phyloP scores from a whole-genome alignment of 2,113 vertebrate species.

The Psilopogon haemacephalus region DNA sequence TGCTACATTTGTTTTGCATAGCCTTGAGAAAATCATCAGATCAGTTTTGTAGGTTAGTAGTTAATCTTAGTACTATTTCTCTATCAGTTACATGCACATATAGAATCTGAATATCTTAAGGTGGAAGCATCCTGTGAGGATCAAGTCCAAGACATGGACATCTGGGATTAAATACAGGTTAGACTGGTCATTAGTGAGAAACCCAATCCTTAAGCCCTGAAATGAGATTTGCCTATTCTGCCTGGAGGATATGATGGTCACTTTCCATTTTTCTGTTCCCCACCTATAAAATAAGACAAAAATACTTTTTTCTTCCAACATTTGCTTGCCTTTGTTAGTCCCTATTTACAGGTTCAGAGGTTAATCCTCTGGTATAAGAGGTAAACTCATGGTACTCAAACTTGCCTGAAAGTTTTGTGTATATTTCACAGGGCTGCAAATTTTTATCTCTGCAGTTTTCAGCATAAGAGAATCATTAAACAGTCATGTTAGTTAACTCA shows the following conservation, averaged over 20 bases:
- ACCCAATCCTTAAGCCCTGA: neutral
- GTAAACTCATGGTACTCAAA: neutral
- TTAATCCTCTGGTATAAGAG: neutral
- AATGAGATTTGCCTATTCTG: neutral
- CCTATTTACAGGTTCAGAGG: neutral
- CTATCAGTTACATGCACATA: neutral
- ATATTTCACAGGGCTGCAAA: neutral
- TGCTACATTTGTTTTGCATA: neutral
- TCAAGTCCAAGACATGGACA: neutral
- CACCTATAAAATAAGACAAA: neutral
- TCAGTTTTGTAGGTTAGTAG: neutral
- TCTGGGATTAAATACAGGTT: neutral
- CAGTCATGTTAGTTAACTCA: neutral
- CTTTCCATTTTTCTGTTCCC: neutral
- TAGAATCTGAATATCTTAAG: neutral
- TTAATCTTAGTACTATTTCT: neutral
- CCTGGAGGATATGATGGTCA: neutral
- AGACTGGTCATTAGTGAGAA: neutral
- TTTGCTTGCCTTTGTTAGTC: neutral
- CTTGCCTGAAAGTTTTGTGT: neutral
- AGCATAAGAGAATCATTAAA: neutral
- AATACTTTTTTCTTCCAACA: neutral
- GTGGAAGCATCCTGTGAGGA: neutral
- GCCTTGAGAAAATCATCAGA: neutral
- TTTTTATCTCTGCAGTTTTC: neutral